Base-by-base conservation (phyloP, 1,140 invertebrate genomes). In the Zaprionus gabonicus region DNA sequence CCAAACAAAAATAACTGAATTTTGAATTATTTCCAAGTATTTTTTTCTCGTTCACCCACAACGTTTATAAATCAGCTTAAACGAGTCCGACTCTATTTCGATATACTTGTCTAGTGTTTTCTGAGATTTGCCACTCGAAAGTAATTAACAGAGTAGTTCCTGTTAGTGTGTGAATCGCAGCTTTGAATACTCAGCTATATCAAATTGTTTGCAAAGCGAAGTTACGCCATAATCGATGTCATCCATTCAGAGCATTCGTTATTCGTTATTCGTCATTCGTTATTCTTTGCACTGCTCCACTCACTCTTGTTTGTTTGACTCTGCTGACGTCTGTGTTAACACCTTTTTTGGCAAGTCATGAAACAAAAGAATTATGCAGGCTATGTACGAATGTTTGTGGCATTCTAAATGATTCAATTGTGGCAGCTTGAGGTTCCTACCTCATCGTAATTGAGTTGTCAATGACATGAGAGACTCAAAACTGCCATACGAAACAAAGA, bases 281-380 rank as follows among this genome's bases (percentile, higher is more conserved):
- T 23, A 1, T 31, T 66, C 20, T 71, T 65, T 10, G 28, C 55
- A 51, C 23, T 64, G n/a, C 41, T 66, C 79, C 20, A 27, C 5
- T 38, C 20, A 27, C 5, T 38, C 36, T 69, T 55, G 6, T 62
- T n/a, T 53, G 12, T 27, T 44, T 28, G 63, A 41, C 27, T 64
- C 25, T 34, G 56, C 23, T 34, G 79, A 82, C 79, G 76, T 76
- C 78, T 85, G 72, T 73, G 74, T 84, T 81, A 85, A 77, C 82
- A 78, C 82, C 78, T 84, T 81, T 75, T 84, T 85, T 62, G 82
- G 49, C 70, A 65, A 85, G 74, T 84, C 78, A 84, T 78, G 69
- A 85, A 74, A 87, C 83, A 87, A 87, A 72, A 82, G 80, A 87
- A 86, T 87, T 65, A 82, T 87, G 82, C 86, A 80, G 76, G 67